These are phyloP conservation scores for Nibea albiflora DNA, from an alignment of 2,113 vertebrate genomes.

Conservation along the genomic window DNA sequence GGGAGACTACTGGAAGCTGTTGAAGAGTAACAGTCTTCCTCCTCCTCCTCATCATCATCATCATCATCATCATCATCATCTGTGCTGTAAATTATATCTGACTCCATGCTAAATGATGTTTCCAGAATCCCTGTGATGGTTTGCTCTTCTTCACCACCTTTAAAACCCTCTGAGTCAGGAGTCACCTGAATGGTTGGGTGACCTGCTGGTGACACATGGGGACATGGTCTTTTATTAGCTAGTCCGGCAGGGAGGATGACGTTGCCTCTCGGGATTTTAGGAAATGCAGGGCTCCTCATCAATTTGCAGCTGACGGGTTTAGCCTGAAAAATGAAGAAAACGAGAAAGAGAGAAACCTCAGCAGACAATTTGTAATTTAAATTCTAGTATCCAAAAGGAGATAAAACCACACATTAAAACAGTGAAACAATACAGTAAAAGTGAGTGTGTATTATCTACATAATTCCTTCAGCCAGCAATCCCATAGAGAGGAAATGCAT, in stretches of 20 bases:
- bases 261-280: background rate
- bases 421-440: background rate
- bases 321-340: conserved; percentile 23
- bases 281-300: background rate
- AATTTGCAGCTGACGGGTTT: background rate
- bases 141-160: background rate
- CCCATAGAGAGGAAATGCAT: too few relatives aligned
- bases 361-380: background rate
- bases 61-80: conserved; percentile 32
- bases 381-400: too few relatives aligned
- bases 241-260: rapidly evolving
- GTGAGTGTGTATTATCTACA: background rate
- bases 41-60: background rate
- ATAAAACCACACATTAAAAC: background rate
- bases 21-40: conserved; percentile 1
- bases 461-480: background rate
- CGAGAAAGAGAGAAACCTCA: background rate
- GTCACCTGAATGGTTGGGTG: background rate
- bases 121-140: background rate
- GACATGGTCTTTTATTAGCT: background rate
- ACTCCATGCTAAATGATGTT: conserved; percentile 18
- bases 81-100: conserved; percentile 17
- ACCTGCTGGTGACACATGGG: background rate
- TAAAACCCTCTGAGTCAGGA: background rate
- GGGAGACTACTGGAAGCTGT: conserved; percentile 64